Evolutionary conservation across 2,888 invertebrate genomes (phyloP).

Genomic region (Dione juno): DNA sequence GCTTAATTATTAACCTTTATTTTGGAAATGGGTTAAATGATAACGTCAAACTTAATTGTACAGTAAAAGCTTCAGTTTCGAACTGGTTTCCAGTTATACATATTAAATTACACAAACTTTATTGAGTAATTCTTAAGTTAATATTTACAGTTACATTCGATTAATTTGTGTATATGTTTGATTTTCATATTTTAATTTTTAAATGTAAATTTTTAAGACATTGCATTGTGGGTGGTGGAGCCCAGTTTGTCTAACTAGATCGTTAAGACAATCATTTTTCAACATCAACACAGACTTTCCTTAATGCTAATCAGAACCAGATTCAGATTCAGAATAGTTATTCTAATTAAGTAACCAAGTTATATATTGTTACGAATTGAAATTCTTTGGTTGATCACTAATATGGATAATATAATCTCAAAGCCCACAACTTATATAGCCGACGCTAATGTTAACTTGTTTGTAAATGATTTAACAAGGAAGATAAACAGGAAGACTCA

Average conservation of each 20-base stretch:
- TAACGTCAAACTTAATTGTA: slow-evolving; percentile 6
- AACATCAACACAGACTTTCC: too few species aligned
- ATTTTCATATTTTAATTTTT: too few species aligned
- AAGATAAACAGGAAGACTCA: not conserved
- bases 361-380: not conserved
- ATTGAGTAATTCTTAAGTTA: not conserved
- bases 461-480: not conserved
- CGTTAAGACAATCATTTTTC: too few species aligned
- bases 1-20: slow-evolving; percentile 4
- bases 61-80: not conserved
- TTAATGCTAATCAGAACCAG: too few species aligned
- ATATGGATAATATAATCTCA: slow-evolving; percentile 1
- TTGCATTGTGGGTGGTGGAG: too few species aligned
- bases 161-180: too few species aligned
- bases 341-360: not conserved
- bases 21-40: slow-evolving; percentile 14
- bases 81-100: not conserved
- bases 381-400: not conserved
- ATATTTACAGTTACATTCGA: not conserved
- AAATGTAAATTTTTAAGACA: too few species aligned
- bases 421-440: not conserved
- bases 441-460: not conserved
- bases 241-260: too few species aligned
- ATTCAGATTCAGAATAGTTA: not conserved
- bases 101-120: not conserved